Evolutionary conservation across 1,140 invertebrate genomes (phyloP).

Genomic region (Aphelinus atriplicis): DNA sequence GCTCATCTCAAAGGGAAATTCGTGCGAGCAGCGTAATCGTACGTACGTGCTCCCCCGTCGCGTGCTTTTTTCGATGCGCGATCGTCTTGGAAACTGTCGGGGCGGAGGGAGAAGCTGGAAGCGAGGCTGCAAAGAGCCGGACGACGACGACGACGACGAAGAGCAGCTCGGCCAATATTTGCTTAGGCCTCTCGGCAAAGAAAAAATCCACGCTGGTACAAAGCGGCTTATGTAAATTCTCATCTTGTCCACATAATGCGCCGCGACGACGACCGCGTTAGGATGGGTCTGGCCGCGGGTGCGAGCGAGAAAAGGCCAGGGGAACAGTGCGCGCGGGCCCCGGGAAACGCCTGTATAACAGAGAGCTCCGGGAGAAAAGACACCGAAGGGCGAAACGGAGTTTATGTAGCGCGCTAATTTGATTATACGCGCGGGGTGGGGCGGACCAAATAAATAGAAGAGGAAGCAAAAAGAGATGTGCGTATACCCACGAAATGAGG

Average conservation of each 20-base stretch:
- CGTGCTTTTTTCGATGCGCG: not conserved
- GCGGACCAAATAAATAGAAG: constrained; percentile 13
- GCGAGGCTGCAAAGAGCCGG: not conserved
- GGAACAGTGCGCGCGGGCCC: not conserved
- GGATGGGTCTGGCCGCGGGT: not conserved
- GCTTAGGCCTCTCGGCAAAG: constrained; percentile 46
- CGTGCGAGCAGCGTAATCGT: not conserved
- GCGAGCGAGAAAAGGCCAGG: not conserved
- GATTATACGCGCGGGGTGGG: constrained; percentile 22
- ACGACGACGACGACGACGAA: not conserved
- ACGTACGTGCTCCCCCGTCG: too few species aligned
- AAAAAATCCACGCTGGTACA: constrained; percentile 44
- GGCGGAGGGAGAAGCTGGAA: too few species aligned
- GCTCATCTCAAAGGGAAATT: not conserved
- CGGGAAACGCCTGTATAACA: not conserved
- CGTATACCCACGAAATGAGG: not conserved
- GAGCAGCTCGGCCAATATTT: constrained; percentile 51
- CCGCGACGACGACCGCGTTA: too few species aligned
- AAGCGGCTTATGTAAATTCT: constrained; percentile 56
- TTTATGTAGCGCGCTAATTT: constrained; percentile 34
- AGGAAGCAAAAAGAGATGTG: constrained; percentile 2
- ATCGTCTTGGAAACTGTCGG: not conserved
- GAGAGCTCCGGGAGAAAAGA: constrained; percentile 11
- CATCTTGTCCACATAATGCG: constrained; percentile 41
- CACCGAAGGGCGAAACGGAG: constrained; percentile 24